Conservation (phyloP, 2,888 invertebrate species). For the Mechanitis mazaeus region DNA sequence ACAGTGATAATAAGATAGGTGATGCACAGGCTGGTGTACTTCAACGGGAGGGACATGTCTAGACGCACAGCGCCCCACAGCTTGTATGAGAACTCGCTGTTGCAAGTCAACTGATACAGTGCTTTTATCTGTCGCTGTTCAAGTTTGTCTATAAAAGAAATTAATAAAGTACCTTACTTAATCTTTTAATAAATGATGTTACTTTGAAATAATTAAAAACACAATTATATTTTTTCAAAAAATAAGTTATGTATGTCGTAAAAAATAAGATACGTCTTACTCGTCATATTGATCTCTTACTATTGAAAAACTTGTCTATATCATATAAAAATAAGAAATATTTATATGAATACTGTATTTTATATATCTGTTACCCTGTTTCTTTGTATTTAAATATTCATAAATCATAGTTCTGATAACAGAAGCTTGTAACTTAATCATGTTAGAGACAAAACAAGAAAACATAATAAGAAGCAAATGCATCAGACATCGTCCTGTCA, state of each 20-base stretch:
- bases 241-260: neutral
- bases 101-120: slow-evolving; percentile 53
- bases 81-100: slow-evolving; percentile 57
- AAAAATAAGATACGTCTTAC: neutral
- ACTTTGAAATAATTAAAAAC: too few relatives aligned
- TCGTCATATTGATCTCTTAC: too few relatives aligned
- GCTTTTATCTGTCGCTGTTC: slow-evolving; percentile 58
- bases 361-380: slow-evolving; percentile 40
- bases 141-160: slow-evolving; percentile 15
- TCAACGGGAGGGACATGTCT: slow-evolving; percentile 61
- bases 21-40: slow-evolving; percentile 58
- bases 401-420: slow-evolving; percentile 51
- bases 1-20: slow-evolving; percentile 63
- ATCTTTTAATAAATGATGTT: too few relatives aligned
- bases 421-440: slow-evolving; percentile 46
- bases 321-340: too few relatives aligned
- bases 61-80: slow-evolving; percentile 57
- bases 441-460: slow-evolving; percentile 53
- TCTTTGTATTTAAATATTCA: slow-evolving; percentile 47
- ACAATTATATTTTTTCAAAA: neutral
- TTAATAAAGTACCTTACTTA: too few relatives aligned
- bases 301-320: too few relatives aligned
- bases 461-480: slow-evolving; percentile 47
- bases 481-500: slow-evolving; percentile 39
- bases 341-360: neutral